Base-by-base conservation (phyloP, 2,797 vertebrate species). In the Eurystomus glaucurus region DNA sequence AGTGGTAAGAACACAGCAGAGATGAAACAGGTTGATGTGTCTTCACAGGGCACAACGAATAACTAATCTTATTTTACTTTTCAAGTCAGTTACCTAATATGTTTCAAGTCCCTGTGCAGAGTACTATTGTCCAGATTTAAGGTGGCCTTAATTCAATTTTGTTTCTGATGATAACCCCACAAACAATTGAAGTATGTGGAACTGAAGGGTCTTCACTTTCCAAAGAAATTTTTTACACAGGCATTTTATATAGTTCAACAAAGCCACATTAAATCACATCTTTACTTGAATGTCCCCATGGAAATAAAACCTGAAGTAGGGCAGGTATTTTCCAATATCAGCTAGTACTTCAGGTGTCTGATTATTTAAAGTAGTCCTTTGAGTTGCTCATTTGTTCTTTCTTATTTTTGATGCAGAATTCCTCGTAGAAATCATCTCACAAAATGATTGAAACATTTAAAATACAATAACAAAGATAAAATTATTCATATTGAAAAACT, bases 41-140 rank as follows among this genome's bases (percentile, higher is more conserved):
- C 22, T 72, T 57, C n/a, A 58, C 26, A 46, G 2, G 14, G 28
- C 0, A 0, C 3, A 74, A 35, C 55, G 3, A 14, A 26, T 35
- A 60, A 48, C 1, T 14, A 57, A 33, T 66, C 16, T 33, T 64
- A 22, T 35, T 72, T 78, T 43, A 28, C 14, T 58, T 77, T 88
- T 68, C 17, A 62, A 64, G 28, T 68, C 22, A 68, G 18, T 48
- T 43, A 39, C n/a, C 61, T 55, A 29, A 37, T 28, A 76, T 35
- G 3, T 52, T 69, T 78, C 25, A 39, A 54, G 43, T 17, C 14
- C 11, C 9, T 64, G 2, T 21, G 4, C 10, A 64, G 26, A 70
- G 3, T 29, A 74, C 8, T 85, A 62, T 50, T 2, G 0, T 16
- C 81, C 9, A 54, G 19, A 37, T 4, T 78, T 54, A 54, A 65